Evolutionary conservation across 1,140 invertebrate species (phyloP).

Genomic region (Saccostrea glomerata): DNA sequence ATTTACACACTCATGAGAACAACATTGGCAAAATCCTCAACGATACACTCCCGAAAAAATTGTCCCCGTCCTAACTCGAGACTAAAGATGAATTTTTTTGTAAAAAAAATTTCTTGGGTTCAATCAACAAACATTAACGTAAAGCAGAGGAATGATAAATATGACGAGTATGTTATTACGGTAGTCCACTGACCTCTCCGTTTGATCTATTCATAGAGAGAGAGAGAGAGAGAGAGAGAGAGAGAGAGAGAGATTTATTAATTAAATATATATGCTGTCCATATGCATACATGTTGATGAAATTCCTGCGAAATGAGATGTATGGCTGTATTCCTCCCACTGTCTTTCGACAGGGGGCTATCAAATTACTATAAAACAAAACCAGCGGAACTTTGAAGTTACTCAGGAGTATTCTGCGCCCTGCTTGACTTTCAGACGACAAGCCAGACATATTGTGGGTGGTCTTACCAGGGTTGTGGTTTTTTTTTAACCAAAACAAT

Average conservation of each 20-base stretch:
- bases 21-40: no score
- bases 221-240: conserved; percentile 19
- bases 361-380: conserved; percentile 8
- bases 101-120: no score
- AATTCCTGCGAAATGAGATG: no score
- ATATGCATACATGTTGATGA: neutral
- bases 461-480: neutral
- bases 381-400: neutral
- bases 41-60: no score
- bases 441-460: neutral
- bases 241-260: neutral
- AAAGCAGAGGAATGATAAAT: no score
- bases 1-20: no score
- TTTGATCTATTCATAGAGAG: neutral
- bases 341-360: neutral
- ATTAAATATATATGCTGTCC: neutral
- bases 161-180: neutral
- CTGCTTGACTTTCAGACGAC: neutral
- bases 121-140: no score
- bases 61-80: no score
- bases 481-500: conserved; percentile 1
- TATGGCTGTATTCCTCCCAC: neutral
- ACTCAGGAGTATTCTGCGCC: neutral
- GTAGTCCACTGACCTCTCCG: neutral
- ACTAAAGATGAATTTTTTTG: no score